Evolutionary conservation across 2,888 invertebrate species (phyloP), one percentile per base, ranked within the genome.

Genomic region (Leptothorax acervorum): DNA sequence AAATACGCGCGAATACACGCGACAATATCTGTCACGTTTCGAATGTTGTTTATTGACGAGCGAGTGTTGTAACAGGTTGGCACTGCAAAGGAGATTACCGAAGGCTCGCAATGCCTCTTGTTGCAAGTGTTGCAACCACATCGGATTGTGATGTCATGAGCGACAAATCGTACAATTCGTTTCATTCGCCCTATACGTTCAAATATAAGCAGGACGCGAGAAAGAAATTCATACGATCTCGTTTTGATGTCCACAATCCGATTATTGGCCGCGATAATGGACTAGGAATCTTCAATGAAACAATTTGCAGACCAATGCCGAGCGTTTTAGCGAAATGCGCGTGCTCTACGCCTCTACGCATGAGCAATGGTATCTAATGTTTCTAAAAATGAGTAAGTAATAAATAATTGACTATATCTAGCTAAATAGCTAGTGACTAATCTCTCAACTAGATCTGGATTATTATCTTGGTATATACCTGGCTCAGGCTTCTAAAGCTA

Each of bases 401-500:
- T 86, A 88, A 85, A 76, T 90, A 62, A 90, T 86, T 87, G 83
- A 83, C 91, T 90, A 90, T 84, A 75, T 87, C 88, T 82, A 73
- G 85, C 90, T 90, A 90, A 91, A 39, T 83, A 84, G 91, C 88
- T 90, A 90, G 84, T 90, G 65, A 83, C 91, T 91, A 91, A 85
- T 84, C 63, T 90, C 87, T 85, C 83, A 91, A 85, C 90, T 90
- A 90, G 84, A 90, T 87, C 84, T 89, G 85, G 86, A 90, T 90
- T 91, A 91, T 90, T 90, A 91, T 90, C 92, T 91, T 94, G 83
- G 90, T 94, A 93, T 94, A 95, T 97, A 97, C 97, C 97, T 97
- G 97, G 96, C 97, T 97, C 95, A 97, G 96, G 96, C 97, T 97
- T 97, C 97, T 97, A 97, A 97, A 97, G 97, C 97, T 97, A 97